These are phyloP conservation scores for Drosophila flavopinicola DNA, from an alignment of 2,888 invertebrate genomes.

Conservation along the genomic window DNA sequence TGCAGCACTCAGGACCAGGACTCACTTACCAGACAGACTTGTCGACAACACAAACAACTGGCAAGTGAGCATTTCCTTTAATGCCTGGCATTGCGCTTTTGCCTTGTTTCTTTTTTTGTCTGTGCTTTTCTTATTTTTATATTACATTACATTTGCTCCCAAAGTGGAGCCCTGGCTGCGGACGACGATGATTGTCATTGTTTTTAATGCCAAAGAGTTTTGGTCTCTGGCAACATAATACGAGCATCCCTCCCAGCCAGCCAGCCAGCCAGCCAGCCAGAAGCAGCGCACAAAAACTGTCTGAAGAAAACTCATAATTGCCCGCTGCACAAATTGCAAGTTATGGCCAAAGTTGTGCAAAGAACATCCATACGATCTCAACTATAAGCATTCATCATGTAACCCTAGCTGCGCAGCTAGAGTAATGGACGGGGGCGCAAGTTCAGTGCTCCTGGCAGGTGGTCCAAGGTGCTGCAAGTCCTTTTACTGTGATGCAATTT, in stretches of 20 bases:
- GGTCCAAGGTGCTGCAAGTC: slow-evolving; percentile 37
- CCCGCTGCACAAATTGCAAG: slow-evolving; percentile 74
- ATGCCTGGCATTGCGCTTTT: slow-evolving; percentile 70
- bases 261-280: no score
- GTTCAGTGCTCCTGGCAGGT: slow-evolving; percentile 47
- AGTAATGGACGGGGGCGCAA: slow-evolving; percentile 24
- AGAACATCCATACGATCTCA: slow-evolving; percentile 32
- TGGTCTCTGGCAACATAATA: slow-evolving; percentile 55
- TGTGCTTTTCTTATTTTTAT: slow-evolving; percentile 49
- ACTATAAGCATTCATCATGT: slow-evolving; percentile 59
- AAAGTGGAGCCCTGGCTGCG: slow-evolving; percentile 46
- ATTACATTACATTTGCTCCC: slow-evolving; percentile 74
- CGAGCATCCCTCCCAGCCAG: slow-evolving; percentile 38
- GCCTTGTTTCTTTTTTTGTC: background rate
- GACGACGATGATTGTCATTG: slow-evolving; percentile 59
- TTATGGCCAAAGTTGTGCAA: slow-evolving; percentile 67
- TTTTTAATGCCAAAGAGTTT: slow-evolving; percentile 64
- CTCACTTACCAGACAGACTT: slow-evolving; percentile 45
- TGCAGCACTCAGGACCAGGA: slow-evolving; percentile 7
- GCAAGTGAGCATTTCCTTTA: slow-evolving; percentile 80
- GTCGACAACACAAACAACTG: slow-evolving; percentile 72
- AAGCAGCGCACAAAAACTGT: slow-evolving; percentile 38
- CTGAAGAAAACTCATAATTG: slow-evolving; percentile 77
- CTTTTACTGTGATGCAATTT: slow-evolving; percentile 37
- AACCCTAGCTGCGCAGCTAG: slow-evolving; percentile 24